Evolutionary conservation across 1,140 invertebrate species (phyloP).

Genomic region (Drosophila sp.): DNA sequence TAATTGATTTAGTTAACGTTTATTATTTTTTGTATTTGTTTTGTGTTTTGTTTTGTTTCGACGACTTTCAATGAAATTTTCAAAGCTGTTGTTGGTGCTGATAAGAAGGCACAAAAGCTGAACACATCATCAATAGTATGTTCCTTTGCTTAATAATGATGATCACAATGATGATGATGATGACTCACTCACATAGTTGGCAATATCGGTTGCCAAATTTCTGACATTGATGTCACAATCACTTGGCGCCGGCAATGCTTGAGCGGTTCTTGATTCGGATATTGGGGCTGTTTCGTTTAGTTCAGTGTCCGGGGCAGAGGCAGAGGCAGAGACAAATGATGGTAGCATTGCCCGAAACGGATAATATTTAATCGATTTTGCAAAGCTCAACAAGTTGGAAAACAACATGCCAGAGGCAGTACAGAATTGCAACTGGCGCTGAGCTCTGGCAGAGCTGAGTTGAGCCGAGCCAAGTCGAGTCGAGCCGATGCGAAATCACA

Average conservation of each 20-base stretch:
- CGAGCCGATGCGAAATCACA: constrained; percentile 32
- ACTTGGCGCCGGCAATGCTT: background rate
- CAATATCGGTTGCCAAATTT: constrained; percentile 70
- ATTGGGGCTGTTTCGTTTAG: background rate
- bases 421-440: constrained; percentile 65
- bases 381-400: constrained; percentile 52
- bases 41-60: background rate
- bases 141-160: background rate
- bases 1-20: constrained; percentile 70
- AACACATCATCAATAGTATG: constrained; percentile 13
- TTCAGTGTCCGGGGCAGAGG: background rate
- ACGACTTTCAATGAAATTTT: constrained; percentile 50
- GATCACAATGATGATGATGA: background rate
- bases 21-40: constrained; percentile 14
- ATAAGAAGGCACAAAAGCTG: constrained; percentile 21
- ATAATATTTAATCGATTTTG: constrained; percentile 51
- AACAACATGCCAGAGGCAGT: constrained; percentile 69
- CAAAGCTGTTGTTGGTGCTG: constrained; percentile 17
- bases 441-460: background rate
- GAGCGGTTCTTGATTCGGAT: background rate
- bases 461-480: too few relatives aligned
- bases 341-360: constrained; percentile 51
- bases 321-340: constrained; percentile 7
- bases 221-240: constrained; percentile 41
- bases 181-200: constrained; percentile 68